Conservation (phyloP, 2,797 vertebrate species). For the Glossophaga mutica region DNA sequence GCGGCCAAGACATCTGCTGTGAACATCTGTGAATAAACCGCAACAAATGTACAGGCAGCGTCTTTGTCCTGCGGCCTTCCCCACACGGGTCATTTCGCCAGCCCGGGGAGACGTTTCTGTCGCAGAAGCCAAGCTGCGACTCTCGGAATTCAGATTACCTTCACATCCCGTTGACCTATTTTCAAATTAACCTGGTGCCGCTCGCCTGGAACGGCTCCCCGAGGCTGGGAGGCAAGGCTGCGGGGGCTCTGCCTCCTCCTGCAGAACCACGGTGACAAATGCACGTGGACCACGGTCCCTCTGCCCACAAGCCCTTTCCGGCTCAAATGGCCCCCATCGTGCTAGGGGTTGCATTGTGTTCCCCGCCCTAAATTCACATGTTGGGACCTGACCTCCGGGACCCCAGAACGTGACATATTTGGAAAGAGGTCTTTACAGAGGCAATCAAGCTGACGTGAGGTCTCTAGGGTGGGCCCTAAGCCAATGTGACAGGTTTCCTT, state of each 20-base stretch:
- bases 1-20: slow-evolving; percentile 69
- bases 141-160: slow-evolving; percentile 60
- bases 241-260: slow-evolving; percentile 13
- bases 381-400: neutral
- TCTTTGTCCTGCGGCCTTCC: slow-evolving; percentile 61
- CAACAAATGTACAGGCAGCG: slow-evolving; percentile 50
- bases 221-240: neutral
- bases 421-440: neutral
- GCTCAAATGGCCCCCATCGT: neutral
- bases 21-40: slow-evolving; percentile 74
- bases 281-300: neutral
- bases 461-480: neutral
- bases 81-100: slow-evolving; percentile 48
- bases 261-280: neutral
- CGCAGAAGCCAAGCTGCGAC: neutral
- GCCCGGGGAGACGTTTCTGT: neutral
- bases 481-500: too few species aligned
- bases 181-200: slow-evolving; percentile 46
- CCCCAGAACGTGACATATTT: neutral
- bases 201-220: neutral
- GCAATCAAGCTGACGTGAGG: neutral
- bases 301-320: neutral
- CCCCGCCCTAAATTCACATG: neutral
- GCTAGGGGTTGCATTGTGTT: too few species aligned
- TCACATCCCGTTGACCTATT: slow-evolving; percentile 70